Percentiles rank a stretch among this genome's conserved stretches.
Conservation (phyloP, 2,888 invertebrate species). For the Eumacrocentrus americanus region DNA sequence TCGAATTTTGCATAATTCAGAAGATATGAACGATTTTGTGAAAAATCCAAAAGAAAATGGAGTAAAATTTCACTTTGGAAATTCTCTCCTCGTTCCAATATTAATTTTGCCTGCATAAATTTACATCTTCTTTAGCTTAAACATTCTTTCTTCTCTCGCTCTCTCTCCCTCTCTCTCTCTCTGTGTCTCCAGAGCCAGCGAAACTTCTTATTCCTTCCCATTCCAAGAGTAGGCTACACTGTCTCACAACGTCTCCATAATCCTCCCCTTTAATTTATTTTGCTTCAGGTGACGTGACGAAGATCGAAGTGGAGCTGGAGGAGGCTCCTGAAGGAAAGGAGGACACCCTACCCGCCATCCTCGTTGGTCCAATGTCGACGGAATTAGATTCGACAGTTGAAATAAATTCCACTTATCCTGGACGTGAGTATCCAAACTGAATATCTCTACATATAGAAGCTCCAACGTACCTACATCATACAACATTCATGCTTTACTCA, state of each 20-base stretch:
- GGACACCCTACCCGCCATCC: conserved; percentile 44
- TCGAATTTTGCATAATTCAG: too few species aligned
- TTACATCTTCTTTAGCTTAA: neutral
- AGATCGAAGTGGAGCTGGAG: conserved; percentile 54
- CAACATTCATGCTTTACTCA: neutral
- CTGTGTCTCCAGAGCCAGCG: too few species aligned
- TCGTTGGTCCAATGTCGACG: conserved; percentile 49
- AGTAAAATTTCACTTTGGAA: neutral
- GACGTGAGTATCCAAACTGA: conserved; percentile 42
- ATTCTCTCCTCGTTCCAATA: too few species aligned
- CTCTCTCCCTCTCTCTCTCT: too few species aligned
- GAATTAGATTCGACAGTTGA: conserved; percentile 47
- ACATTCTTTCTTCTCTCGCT: neutral
- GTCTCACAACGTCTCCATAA: neutral
- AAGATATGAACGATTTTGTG: too few species aligned
- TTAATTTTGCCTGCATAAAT: neutral
- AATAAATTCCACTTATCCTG: conserved; percentile 54
- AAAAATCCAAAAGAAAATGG: too few species aligned
- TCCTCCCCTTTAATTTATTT: conserved; percentile 14
- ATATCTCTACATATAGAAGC: conserved; percentile 11
- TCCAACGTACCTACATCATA: neutral
- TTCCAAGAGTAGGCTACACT: too few species aligned
- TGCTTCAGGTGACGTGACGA: conserved; percentile 48
- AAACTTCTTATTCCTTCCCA: too few species aligned
- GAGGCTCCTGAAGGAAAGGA: conserved; percentile 48